Percentiles rank a stretch among this genome's conserved stretches.
Conservation (phyloP, 1,140 invertebrate species). For the Drosophila ananassae region DNA sequence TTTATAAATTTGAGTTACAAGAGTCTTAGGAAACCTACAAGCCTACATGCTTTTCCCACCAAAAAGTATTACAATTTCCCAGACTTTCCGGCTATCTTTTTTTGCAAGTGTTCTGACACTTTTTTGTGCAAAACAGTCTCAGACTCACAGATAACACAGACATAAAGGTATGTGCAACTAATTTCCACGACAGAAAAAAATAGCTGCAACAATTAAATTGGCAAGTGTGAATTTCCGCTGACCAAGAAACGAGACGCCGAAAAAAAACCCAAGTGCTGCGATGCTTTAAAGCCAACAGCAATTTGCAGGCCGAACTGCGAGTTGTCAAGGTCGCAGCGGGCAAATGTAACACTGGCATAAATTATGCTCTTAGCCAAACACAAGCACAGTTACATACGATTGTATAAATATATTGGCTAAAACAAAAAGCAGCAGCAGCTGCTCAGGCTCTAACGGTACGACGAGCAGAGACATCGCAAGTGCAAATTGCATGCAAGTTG, state of each 20-base stretch:
- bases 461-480: conserved; percentile 21
- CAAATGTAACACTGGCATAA: conserved; percentile 77
- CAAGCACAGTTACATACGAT: conserved; percentile 1
- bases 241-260: conserved; percentile 32
- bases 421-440: conserved; percentile 20
- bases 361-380: conserved; percentile 56
- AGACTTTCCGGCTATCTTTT: neutral
- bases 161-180: conserved; percentile 24
- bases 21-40: neutral
- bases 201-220: conserved; percentile 64
- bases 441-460: conserved; percentile 51
- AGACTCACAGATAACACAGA: conserved; percentile 38
- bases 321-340: conserved; percentile 71
- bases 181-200: conserved; percentile 53
- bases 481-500: conserved; percentile 47
- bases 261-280: conserved; percentile 24
- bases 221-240: conserved; percentile 76
- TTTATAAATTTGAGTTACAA: too few relatives aligned
- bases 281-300: conserved; percentile 48
- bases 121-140: conserved; percentile 32
- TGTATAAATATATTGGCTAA: conserved; percentile 3
- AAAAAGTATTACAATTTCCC: neutral
- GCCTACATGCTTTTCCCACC: neutral
- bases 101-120: neutral
- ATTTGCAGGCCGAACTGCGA: conserved; percentile 49